A percentile compares a stretch with the other conserved stretches of the same genome.
phyloP scores from a whole-genome alignment of 2,888 invertebrate species.

The Myathropa florea region DNA sequence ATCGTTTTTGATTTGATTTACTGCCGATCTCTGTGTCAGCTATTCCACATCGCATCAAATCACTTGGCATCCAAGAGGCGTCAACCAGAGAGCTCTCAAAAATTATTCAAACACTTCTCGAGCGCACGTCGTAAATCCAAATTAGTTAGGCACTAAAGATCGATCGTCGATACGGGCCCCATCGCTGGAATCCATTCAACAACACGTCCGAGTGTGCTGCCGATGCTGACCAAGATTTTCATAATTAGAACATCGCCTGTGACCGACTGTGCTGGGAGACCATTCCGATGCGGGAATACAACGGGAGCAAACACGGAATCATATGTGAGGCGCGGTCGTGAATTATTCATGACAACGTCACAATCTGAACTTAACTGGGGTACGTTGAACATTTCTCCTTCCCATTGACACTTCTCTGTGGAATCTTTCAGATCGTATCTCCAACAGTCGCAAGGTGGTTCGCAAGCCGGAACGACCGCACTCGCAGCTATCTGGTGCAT shows the following conservation, averaged over 20 bases:
- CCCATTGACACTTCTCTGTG: background rate
- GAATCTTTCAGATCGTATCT: background rate
- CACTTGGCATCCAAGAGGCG: background rate
- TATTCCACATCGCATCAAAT: background rate
- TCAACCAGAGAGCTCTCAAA: background rate
- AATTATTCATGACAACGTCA: too few species aligned
- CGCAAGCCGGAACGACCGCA: background rate
- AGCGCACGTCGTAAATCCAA: background rate
- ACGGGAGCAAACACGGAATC: too few species aligned
- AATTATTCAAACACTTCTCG: background rate
- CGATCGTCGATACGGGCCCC: background rate
- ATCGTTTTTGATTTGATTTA: background rate
- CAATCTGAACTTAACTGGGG: too few species aligned
- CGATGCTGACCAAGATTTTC: too few species aligned
- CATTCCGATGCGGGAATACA: background rate
- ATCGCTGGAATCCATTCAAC: background rate
- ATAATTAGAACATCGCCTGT: background rate
- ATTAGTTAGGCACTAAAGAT: background rate
- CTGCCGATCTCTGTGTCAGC: background rate
- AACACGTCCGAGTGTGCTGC: background rate
- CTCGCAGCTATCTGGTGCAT: background rate
- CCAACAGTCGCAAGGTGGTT: too few species aligned
- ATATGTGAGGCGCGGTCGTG: background rate
- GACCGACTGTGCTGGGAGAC: background rate
- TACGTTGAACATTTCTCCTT: too few species aligned